A percentile compares a stretch with the other conserved stretches of the same genome.
Evolutionary conservation across 1,140 invertebrate species (phyloP).

Genomic region (Drosophila kepulauana): DNA sequence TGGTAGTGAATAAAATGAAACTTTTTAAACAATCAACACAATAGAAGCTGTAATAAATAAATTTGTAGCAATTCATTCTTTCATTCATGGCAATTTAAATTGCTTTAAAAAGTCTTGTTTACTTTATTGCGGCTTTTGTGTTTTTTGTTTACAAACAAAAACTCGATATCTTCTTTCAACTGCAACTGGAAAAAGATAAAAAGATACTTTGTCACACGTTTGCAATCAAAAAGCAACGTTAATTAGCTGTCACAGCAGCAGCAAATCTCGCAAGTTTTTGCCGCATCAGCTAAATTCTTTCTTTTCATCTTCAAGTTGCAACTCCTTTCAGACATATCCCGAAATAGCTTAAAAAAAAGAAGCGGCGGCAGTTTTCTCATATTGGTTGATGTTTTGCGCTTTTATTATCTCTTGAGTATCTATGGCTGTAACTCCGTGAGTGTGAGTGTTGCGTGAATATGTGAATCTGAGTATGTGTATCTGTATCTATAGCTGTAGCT

Average conservation of each 20-base stretch:
- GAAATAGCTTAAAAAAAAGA: constrained; percentile 17
- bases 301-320: constrained; percentile 13
- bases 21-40: no score
- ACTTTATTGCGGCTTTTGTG: not conserved
- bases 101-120: not conserved
- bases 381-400: constrained; percentile 51
- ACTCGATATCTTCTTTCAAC: not conserved
- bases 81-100: not conserved
- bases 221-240: constrained; percentile 32
- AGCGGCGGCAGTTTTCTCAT: constrained; percentile 65
- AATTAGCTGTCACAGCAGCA: constrained; percentile 34
- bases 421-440: constrained; percentile 20
- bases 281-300: constrained; percentile 33
- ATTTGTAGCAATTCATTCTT: no score
- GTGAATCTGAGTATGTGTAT: constrained; percentile 10
- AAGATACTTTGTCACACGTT: constrained; percentile 37
- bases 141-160: constrained; percentile 1
- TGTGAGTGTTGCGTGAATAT: constrained; percentile 24
- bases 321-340: constrained; percentile 9
- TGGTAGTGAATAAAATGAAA: no score
- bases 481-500: constrained; percentile 30
- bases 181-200: constrained; percentile 3
- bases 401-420: constrained; percentile 63
- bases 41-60: no score
- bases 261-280: constrained; percentile 28